Evolutionary conservation across 2,113 vertebrate species (phyloP), one percentile per base, ranked within the genome.

Genomic region (Capreolus pygargus): DNA sequence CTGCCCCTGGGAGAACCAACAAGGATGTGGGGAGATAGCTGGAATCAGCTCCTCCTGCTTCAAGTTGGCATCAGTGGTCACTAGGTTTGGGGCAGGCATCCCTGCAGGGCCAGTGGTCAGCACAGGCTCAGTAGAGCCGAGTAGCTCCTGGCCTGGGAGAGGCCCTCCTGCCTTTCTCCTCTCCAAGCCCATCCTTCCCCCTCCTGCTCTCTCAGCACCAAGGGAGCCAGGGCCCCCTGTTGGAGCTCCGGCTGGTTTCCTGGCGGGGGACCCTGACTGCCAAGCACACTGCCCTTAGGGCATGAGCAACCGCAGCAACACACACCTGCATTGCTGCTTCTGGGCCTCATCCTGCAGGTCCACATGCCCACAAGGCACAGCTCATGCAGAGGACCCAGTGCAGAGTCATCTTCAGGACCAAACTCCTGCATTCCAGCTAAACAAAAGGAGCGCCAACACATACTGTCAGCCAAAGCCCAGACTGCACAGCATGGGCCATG

Each of bases 331-430:
- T 30, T 1, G 1, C 30, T n/a, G 0, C 23, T 7, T 15, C 2
- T 1, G 13, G 58, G 9, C 83, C 28, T 15, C 0, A 0, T 4
- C 23, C 25, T 9, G 6, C 52, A 43, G 12, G 7, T 8, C 25
- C 70, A 11, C 0, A 0, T 0, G 45, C 8, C 33, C 43, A 3
- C 2, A 2, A 6, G 1, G 2, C 5, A 7, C 0, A 10, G 16
- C 52, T 7, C 5, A 1, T 11, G 43, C 95, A 19, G 3, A 89
- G 28, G 19, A 5, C 11, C 9, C 21, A 7, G 8, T 21, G 8
- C 55, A 28, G 45, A 0, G 5, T 4, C 7, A 16, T 8, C n/a
- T 19, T 70, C 39, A 23, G 19, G 2, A 4, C 12, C 58, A 47
- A 83, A 54, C n/a, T 39, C 55, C 16, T 1, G 33, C 50, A 15